Conservation (phyloP, 2,113 vertebrate genomes). For the Pholis gunnellus region DNA sequence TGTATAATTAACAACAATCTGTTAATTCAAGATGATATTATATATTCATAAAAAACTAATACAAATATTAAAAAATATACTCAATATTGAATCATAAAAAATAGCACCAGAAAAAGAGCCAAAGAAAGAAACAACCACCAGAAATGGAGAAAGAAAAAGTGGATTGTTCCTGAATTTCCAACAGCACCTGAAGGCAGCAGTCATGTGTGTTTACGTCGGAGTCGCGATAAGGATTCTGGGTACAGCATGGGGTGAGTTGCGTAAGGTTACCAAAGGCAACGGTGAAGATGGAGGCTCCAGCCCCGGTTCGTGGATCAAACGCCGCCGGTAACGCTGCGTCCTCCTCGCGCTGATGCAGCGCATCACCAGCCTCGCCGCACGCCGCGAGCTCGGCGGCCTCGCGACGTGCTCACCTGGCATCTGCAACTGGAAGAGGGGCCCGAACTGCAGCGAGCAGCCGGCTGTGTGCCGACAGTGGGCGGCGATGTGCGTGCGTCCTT, state of each 20-base stretch:
- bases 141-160: background rate
- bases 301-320: background rate
- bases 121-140: background rate
- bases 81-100: background rate
- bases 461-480: background rate
- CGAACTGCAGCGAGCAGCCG: background rate
- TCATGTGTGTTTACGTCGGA: slow-evolving; percentile 14
- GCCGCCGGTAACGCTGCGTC: background rate
- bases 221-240: slow-evolving; percentile 70
- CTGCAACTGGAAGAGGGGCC: slow-evolving; percentile 32
- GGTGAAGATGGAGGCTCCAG: background rate
- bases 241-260: slow-evolving; percentile 67
- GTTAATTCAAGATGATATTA: background rate
- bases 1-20: background rate
- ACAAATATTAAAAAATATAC: background rate
- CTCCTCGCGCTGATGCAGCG: slow-evolving; percentile 58
- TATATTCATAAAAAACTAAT: background rate
- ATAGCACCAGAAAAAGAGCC: background rate
- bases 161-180: slow-evolving; percentile 11
- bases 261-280: slow-evolving; percentile 48
- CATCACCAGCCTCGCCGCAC: slow-evolving; percentile 38
- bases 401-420: background rate
- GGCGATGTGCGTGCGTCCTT: background rate
- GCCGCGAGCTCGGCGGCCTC: slow-evolving; percentile 54
- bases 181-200: slow-evolving; percentile 45